Evolutionary conservation across 2,797 vertebrate species (phyloP).

Genomic region (Chiroxiphia lanceolata): DNA sequence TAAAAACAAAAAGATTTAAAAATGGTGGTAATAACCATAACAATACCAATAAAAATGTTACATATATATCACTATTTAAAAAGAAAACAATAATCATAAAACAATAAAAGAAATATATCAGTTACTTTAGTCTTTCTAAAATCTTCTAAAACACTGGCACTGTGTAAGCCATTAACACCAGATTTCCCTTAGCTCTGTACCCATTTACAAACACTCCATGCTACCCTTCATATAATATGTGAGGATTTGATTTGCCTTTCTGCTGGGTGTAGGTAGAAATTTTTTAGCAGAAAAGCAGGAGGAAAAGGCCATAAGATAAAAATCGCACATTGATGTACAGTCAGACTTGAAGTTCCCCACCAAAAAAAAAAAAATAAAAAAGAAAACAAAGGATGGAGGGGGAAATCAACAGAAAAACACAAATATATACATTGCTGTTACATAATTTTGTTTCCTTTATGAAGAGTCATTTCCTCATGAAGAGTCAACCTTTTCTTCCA

Average conservation of each 20-base stretch:
- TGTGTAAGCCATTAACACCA: not conserved
- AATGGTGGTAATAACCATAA: not conserved
- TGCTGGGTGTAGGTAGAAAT: not conserved
- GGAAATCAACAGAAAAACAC: not conserved
- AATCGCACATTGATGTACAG: accelerated
- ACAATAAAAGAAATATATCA: not conserved
- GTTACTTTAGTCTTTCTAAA: not conserved
- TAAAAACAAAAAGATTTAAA: too few species aligned
- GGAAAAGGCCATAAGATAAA: not conserved
- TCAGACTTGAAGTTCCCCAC: not conserved
- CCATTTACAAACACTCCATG: not conserved
- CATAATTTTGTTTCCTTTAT: not conserved
- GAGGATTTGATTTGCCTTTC: not conserved
- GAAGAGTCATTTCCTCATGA: not conserved
- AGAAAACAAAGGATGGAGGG: accelerated
- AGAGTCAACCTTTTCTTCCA: not conserved
- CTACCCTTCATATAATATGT: not conserved
- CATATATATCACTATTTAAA: not conserved
- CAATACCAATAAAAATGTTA: not conserved
- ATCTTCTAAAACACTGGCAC: not conserved
- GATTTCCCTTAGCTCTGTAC: not conserved
- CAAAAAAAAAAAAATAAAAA: not conserved
- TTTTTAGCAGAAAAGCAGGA: not conserved
- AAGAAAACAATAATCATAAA: not conserved
- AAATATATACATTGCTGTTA: not conserved